phyloP scores from a whole-genome alignment of 2,797 vertebrate genomes.

The Scolopax bukidnonensis region DNA sequence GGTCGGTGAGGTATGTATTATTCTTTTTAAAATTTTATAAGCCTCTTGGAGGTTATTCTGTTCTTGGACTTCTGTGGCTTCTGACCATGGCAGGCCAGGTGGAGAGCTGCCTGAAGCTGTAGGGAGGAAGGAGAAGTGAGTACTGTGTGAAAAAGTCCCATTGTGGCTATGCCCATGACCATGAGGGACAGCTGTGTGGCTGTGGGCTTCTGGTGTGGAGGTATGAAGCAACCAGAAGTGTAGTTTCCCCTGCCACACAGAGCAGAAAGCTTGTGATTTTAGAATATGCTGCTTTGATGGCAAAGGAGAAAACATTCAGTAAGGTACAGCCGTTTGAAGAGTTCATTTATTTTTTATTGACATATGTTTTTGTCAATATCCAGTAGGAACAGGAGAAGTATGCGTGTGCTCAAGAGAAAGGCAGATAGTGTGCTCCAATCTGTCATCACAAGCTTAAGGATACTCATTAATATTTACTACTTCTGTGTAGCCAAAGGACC shows the following conservation, averaged over 20 bases:
- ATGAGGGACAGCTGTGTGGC: background rate
- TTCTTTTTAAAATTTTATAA: background rate
- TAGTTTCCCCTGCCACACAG: rapidly evolving
- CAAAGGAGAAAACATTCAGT: background rate
- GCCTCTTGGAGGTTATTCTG: background rate
- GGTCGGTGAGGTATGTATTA: constrained; percentile 90
- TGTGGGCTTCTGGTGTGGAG: background rate
- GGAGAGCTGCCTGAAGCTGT: background rate
- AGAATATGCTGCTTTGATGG: background rate
- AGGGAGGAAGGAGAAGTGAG: background rate
- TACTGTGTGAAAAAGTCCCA: background rate
- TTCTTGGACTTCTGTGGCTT: background rate
- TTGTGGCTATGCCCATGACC: background rate
- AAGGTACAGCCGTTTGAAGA: background rate
- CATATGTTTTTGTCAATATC: background rate
- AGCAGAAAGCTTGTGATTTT: background rate
- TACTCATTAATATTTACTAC: constrained; percentile 16
- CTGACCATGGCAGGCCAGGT: background rate
- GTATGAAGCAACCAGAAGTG: background rate
- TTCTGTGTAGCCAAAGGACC: background rate
- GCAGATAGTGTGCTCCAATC: background rate
- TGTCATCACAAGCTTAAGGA: background rate
- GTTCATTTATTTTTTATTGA: background rate
- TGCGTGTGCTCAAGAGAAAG: background rate
- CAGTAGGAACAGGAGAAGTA: background rate